Percentiles rank a stretch among this genome's conserved stretches.
Conservation (phyloP, 2,888 invertebrate species). For the Smittia aterrima region DNA sequence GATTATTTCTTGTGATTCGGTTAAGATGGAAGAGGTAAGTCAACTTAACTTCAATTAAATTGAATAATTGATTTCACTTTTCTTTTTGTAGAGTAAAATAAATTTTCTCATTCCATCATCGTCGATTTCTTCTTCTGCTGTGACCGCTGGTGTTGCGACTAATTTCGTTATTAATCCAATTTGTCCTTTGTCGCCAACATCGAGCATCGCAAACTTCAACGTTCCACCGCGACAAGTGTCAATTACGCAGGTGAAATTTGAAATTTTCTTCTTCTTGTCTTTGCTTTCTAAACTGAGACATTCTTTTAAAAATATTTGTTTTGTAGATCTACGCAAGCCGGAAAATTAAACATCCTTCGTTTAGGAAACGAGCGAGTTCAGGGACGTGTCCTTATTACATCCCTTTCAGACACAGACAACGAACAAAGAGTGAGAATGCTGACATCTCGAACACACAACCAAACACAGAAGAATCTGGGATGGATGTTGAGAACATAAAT, state of each 20-base stretch:
- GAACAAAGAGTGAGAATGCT: conserved; percentile 29
- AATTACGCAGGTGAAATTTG: neutral
- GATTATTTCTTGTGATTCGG: neutral
- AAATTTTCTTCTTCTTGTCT: neutral
- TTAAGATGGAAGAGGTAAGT: conserved; percentile 17
- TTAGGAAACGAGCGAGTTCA: conserved; percentile 7
- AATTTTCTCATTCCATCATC: neutral
- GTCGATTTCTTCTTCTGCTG: neutral
- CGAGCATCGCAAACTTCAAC: neutral
- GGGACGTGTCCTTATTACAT: conserved; percentile 28
- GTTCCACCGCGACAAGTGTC: neutral
- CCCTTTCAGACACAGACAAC: conserved; percentile 17
- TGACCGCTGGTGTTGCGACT: neutral
- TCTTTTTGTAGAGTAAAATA: neutral
- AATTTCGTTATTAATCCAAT: neutral
- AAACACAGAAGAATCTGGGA: neutral
- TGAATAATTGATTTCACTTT: too few relatives aligned
- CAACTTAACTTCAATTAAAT: neutral
- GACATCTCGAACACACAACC: neutral
- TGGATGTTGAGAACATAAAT: conserved; percentile 13
- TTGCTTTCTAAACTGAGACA: neutral
- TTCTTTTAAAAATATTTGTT: neutral
- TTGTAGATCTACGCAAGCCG: neutral
- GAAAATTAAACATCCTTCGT: conserved; percentile 16
- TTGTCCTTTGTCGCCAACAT: neutral